Evolutionary conservation across 2,797 vertebrate species (phyloP), one percentile per base, ranked within the genome.

Genomic region (Leptoclinus maculatus): DNA sequence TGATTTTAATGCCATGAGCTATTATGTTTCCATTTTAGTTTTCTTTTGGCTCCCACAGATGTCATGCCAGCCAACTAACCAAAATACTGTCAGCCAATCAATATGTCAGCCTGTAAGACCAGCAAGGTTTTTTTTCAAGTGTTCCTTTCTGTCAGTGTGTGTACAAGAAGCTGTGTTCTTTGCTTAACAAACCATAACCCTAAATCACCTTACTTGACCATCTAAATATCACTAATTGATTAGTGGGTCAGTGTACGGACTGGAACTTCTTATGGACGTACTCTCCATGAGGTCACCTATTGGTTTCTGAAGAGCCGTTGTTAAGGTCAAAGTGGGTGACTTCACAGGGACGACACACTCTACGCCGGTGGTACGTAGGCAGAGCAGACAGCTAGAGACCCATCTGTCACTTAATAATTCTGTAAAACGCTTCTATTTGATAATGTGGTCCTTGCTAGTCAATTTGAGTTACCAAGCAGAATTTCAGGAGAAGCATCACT

Each of bases 21-120:
- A 45, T 72, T 63, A 53, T 47, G 47, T 38, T 76, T 72, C 25
- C n/a, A 14, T 67, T 43, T 54, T 38, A 58, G 32, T 72, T 45
- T 62, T 27, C 1, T 54, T 65, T 65, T 68, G 41, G 36, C 54
- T 49, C 13, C 2, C 29, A 73, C 12, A 57, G 71, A 36, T 36
- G 66, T 54, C 56, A 17, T 56, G 53, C 23, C 57, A 59, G 5
- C 34, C 57, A 71, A 34, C 14, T 29, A 21, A 53, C 29, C 53
- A 65, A 65, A 73, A 45, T 43, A 36, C 70, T 66, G 74, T 60
- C 70, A 70, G n/a, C 38, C 43, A 74, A 60, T 70, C 69, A 76
- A 34, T 76, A 76, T 74, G 56, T 66, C 39, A 36, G 45, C 39
- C 25, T 77, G 62, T 45, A 56, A 41, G 36, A 79, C 27, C 41